Conservation (phyloP, 2,113 vertebrate genomes). For the Lepisosteus osseus region DNA sequence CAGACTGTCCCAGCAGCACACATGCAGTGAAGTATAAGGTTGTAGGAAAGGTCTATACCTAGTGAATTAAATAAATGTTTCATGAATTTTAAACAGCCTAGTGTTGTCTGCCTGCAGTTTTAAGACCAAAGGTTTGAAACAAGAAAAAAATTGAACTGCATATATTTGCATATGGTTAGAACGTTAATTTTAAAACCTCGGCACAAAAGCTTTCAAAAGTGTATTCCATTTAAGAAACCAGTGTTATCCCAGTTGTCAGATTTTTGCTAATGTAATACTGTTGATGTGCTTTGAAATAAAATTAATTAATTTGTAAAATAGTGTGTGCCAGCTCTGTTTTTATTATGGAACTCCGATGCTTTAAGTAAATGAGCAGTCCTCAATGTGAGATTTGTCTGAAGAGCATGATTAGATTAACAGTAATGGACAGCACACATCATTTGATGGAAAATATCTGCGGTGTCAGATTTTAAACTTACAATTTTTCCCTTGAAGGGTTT, state of each 20-base stretch:
- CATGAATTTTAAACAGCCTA: conserved; percentile 66
- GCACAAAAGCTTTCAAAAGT: conserved; percentile 39
- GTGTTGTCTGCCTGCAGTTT: conserved; percentile 64
- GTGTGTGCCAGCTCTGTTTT: too few relatives aligned
- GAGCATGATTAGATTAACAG: too few relatives aligned
- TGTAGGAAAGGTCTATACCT: conserved; percentile 54
- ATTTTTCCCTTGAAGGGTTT: too few relatives aligned
- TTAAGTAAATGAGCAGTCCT: too few relatives aligned
- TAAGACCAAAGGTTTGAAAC: conserved; percentile 58
- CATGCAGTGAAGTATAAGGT: conserved; percentile 47
- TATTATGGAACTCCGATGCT: too few relatives aligned
- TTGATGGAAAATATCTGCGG: too few relatives aligned
- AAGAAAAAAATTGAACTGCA: conserved; percentile 47
- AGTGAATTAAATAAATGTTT: conserved; percentile 62
- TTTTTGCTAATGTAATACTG: conserved; percentile 40
- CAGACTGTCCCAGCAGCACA: conserved; percentile 35
- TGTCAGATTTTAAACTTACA: too few relatives aligned
- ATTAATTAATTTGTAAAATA: not conserved
- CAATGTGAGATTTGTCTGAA: too few relatives aligned
- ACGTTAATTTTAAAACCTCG: conserved; percentile 50
- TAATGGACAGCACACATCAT: too few relatives aligned
- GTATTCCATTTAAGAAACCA: conserved; percentile 35
- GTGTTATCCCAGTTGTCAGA: conserved; percentile 28
- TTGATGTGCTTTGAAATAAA: conserved; percentile 32
- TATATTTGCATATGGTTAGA: conserved; percentile 68